Evolutionary conservation across 2,113 vertebrate genomes (phyloP).

Genomic region (Cichladusa arquata): DNA sequence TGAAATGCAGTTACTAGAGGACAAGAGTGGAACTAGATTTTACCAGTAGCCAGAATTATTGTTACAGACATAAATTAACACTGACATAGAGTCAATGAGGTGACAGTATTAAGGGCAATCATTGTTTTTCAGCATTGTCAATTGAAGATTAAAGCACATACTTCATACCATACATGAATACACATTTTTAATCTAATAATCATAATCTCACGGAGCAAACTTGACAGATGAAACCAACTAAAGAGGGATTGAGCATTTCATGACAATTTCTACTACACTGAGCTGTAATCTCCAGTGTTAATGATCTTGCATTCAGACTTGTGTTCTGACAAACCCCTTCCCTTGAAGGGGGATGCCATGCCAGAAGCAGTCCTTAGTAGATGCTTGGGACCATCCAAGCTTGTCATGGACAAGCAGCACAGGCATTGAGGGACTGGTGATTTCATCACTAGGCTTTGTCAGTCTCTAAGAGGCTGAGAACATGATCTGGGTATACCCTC

Average conservation of each 20-base stretch:
- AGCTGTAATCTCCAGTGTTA: background rate
- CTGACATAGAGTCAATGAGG: background rate
- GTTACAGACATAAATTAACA: background rate
- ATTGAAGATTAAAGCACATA: background rate
- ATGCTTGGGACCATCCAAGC: background rate
- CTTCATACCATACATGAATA: background rate
- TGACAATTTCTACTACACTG: background rate
- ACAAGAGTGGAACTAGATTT: background rate
- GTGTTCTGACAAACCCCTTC: background rate
- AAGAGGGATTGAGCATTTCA: background rate
- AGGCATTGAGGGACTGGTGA: background rate
- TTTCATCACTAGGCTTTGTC: background rate
- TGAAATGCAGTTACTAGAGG: background rate
- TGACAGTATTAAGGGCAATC: accelerated
- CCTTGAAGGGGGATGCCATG: background rate
- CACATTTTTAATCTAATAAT: background rate
- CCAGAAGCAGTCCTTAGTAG: background rate
- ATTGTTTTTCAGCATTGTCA: background rate
- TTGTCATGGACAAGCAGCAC: background rate
- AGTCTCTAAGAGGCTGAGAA: background rate
- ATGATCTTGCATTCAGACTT: background rate
- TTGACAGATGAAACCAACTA: background rate
- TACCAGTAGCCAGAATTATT: background rate
- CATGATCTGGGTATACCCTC: background rate
- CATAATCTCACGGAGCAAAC: background rate